These are phyloP conservation scores for Sebastes reedi DNA, from an alignment of 2,797 vertebrate genomes.

Conservation along the genomic window DNA sequence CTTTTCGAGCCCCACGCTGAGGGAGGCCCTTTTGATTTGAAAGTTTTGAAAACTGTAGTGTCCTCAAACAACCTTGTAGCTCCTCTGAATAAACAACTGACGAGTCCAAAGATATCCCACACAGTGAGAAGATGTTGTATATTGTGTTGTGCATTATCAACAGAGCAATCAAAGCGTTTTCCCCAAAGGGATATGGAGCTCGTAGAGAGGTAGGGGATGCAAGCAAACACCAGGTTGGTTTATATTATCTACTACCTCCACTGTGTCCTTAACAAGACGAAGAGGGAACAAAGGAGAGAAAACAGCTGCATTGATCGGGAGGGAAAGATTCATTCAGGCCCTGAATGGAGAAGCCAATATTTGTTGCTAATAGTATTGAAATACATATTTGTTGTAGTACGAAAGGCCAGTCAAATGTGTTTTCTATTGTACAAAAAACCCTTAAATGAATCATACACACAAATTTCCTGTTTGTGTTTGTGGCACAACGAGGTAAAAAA, in stretches of 20 bases:
- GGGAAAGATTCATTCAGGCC: neutral
- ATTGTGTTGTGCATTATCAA: constrained; percentile 21
- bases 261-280: constrained; percentile 16
- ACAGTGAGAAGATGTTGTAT: neutral
- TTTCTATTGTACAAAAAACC: neutral
- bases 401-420: neutral
- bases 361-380: neutral
- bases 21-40: constrained; percentile 12
- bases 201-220: neutral
- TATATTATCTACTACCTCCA: constrained; percentile 2
- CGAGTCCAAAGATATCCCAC: neutral
- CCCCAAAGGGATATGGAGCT: neutral
- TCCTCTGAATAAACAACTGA: constrained; percentile 8
- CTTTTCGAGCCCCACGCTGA: neutral
- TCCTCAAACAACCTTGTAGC: constrained; percentile 1
- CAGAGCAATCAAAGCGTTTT: constrained; percentile 19
- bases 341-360: neutral
- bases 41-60: neutral
- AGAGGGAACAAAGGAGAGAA: neutral
- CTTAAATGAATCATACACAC: neutral
- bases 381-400: neutral
- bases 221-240: constrained; percentile 14
- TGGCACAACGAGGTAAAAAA: neutral
- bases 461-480: neutral
- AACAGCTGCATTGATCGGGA: constrained; percentile 1